Evolutionary conservation across 2,113 vertebrate genomes (phyloP).

Genomic region (Cavia aperea): DNA sequence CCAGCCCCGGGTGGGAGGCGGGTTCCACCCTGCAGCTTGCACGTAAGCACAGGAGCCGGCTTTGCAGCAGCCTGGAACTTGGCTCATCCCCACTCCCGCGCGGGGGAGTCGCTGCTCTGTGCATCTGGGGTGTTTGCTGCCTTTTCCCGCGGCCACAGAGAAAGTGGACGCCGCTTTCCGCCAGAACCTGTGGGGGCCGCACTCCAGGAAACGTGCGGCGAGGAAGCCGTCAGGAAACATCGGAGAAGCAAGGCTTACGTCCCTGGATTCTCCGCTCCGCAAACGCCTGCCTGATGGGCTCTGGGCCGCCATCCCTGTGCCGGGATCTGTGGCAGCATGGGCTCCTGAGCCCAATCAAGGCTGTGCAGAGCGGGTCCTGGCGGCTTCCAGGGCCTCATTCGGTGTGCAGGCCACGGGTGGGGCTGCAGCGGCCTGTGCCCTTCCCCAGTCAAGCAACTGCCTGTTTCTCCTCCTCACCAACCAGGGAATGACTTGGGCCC

Average conservation of each 20-base stretch:
- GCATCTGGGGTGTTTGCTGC: neutral
- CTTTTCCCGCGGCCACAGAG: neutral
- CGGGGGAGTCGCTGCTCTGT: neutral
- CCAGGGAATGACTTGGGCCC: rapidly evolving
- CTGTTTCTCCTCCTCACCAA: neutral
- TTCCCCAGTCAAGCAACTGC: neutral
- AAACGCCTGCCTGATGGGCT: rapidly evolving
- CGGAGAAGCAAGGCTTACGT: neutral
- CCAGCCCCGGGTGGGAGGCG: neutral
- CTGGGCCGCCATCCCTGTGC: neutral
- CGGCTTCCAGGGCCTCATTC: neutral
- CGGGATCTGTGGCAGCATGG: rapidly evolving
- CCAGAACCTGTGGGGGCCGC: slow-evolving; percentile 20
- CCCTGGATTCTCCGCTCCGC: neutral
- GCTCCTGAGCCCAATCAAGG: neutral
- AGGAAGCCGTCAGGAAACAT: neutral
- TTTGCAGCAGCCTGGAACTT: neutral
- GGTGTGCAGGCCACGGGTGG: rapidly evolving
- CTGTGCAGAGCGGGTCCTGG: neutral
- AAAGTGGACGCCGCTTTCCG: neutral
- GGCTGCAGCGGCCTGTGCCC: neutral
- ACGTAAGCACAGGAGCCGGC: neutral
- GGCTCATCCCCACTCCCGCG: neutral
- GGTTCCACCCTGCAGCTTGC: slow-evolving; percentile 30
- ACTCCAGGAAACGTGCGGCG: slow-evolving; percentile 3